Percentiles rank a stretch among this genome's conserved stretches.
Conservation (phyloP, 2,113 vertebrate species). For the Elaphurus davidianus region DNA sequence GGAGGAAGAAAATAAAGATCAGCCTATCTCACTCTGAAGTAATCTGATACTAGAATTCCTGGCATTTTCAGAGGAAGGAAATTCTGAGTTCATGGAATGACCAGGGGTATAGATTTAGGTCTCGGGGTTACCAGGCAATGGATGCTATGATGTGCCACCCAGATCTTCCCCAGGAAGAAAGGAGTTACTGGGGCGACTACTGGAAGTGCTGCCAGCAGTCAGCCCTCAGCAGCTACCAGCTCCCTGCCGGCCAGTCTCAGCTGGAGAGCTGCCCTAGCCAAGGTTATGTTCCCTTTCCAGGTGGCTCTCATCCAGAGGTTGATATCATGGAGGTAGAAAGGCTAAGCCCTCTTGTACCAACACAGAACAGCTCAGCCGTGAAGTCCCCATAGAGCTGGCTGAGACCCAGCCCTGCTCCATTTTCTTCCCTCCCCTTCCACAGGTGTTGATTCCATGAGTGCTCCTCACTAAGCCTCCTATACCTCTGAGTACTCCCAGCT, state of each 20-base stretch:
- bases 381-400: background rate
- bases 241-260: background rate
- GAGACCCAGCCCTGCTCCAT: background rate
- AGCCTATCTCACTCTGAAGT: background rate
- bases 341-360: background rate
- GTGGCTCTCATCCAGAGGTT: background rate
- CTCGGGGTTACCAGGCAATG: background rate
- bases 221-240: background rate
- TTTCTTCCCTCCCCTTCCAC: background rate
- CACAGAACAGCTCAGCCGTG: background rate
- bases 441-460: background rate
- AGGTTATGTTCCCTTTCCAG: background rate
- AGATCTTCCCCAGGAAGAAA: background rate
- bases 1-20: background rate
- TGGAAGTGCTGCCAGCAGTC: background rate
- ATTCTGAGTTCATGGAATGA: background rate
- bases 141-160: background rate
- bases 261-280: background rate
- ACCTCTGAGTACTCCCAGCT: background rate
- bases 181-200: background rate
- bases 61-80: background rate
- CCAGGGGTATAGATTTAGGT: background rate
- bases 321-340: background rate
- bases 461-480: background rate
- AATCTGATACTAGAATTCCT: background rate